Conservation (phyloP, 2,888 invertebrate species). For the Corythucha ciliata region DNA sequence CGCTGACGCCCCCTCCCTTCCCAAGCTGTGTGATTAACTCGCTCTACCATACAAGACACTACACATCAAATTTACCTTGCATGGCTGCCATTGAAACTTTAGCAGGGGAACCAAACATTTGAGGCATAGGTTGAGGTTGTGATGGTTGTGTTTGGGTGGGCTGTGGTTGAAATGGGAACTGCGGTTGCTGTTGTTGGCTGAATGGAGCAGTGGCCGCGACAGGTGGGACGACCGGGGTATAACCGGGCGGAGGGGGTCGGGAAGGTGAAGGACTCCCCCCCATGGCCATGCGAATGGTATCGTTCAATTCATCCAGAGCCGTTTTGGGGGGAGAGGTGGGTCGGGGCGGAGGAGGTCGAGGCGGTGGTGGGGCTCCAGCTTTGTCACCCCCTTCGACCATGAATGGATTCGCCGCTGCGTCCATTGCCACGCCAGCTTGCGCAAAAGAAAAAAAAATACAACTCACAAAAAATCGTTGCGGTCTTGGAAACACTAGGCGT, state of each 20-base stretch:
- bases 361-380: slow-evolving; percentile 42
- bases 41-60: background rate
- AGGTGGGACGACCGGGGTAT: slow-evolving; percentile 1
- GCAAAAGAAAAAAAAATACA: slow-evolving; percentile 41
- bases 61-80: slow-evolving; percentile 25
- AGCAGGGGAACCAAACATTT: slow-evolving; percentile 28
- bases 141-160: background rate
- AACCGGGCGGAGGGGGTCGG: slow-evolving; percentile 14
- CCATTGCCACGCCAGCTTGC: slow-evolving; percentile 50
- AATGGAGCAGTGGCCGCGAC: slow-evolving; percentile 5
- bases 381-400: slow-evolving; percentile 43
- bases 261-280: slow-evolving; percentile 43
- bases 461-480: no score
- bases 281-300: slow-evolving; percentile 57
- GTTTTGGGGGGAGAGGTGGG: slow-evolving; percentile 49
- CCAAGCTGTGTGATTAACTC: background rate
- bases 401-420: slow-evolving; percentile 52
- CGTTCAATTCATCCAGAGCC: slow-evolving; percentile 59
- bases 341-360: slow-evolving; percentile 38
- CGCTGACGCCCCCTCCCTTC: no score
- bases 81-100: slow-evolving; percentile 30
- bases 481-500: no score
- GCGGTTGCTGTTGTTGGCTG: no score
- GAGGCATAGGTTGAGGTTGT: no score
- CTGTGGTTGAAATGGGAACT: slow-evolving; percentile 7